Evolutionary conservation across 2,888 invertebrate species (phyloP), one percentile per base, ranked within the genome.

Genomic region (Xestia rhomboidea): DNA sequence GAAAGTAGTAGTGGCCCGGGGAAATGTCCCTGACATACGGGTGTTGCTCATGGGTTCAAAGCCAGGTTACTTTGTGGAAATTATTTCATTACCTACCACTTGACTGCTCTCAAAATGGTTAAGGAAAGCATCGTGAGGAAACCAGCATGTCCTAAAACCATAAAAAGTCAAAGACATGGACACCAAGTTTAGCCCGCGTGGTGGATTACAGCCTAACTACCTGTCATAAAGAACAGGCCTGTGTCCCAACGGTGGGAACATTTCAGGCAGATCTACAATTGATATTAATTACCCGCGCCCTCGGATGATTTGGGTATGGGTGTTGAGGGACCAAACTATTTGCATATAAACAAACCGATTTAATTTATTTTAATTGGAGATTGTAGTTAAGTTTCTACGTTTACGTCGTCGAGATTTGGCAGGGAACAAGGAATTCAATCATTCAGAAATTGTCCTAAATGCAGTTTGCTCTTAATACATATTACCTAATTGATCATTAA

Each of bases 301-400:
- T 68, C 30, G 10, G 27, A 66, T 66, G 10, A 21, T 18, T 30
- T 38, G 27, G 38, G 46, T 63, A 24, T 27, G 8, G 46, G 46
- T 71, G 63, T 83, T 69, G 64, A 69, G 68, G 54, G 74, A 77
- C 64, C n/a, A 34, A 74, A 57, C 46, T 74, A 82, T 87, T 87
- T 81, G 73, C 82, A 82, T 82, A 75, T 72, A 76, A 76, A 86
- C 69, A 78, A 77, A 82, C 77, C 41, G 54, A 81, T 77, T 85
- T 82, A 80, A 81, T 76, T 82, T 76, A 57, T 54, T 64, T 78
- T 82, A 57, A 81, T 63, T 46, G 44, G 27, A 68, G 41, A 62
- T 68, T 38, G 15, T 54, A 51, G 77, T 81, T 76, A 77, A 83
- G 75, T 57, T 38, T 44, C 27, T 18, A 34, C 66, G 10, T 27